Percentiles rank a stretch among this genome's conserved stretches.
These are phyloP conservation scores for Actias luna DNA, from an alignment of 2,888 invertebrate genomes.

Conservation along the genomic window DNA sequence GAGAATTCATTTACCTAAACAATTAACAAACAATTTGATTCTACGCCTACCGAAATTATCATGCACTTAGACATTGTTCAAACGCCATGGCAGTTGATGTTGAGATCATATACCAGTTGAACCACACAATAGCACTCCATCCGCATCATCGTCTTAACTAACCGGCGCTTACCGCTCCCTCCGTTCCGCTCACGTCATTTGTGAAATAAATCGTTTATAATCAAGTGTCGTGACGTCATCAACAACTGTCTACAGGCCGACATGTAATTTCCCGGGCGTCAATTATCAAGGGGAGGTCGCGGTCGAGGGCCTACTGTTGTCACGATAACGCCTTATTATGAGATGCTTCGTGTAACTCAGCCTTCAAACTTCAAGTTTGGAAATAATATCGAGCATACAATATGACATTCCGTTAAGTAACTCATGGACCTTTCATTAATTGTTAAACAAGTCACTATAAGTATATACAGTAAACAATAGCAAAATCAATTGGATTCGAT, in stretches of 20 bases:
- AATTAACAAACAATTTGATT: conserved; percentile 9
- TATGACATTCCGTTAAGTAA: background rate
- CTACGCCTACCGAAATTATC: background rate
- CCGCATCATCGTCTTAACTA: conserved; percentile 16
- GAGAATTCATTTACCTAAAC: background rate
- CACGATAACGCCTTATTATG: conserved; percentile 68
- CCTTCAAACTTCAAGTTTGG: conserved; percentile 21
- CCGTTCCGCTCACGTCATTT: conserved; percentile 46
- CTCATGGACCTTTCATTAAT: background rate
- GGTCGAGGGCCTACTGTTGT: conserved; percentile 66
- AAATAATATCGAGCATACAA: conserved; percentile 23
- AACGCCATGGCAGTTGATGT: conserved; percentile 1
- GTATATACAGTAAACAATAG: background rate
- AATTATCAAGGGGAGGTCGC: conserved; percentile 71
- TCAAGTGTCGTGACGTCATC: conserved; percentile 78
- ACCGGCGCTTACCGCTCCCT: conserved; percentile 8
- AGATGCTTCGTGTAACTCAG: conserved; percentile 29
- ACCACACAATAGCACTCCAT: conserved; percentile 15
- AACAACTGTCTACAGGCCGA: conserved; percentile 77
- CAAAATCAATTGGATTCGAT: background rate
- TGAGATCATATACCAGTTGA: conserved; percentile 12
- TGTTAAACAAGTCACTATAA: background rate
- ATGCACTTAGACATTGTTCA: conserved; percentile 1
- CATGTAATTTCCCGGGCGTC: conserved; percentile 80
- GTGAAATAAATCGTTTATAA: conserved; percentile 79